Base-by-base conservation (phyloP, 2,888 invertebrate genomes). In the Rhaphigaster nebulosa region DNA sequence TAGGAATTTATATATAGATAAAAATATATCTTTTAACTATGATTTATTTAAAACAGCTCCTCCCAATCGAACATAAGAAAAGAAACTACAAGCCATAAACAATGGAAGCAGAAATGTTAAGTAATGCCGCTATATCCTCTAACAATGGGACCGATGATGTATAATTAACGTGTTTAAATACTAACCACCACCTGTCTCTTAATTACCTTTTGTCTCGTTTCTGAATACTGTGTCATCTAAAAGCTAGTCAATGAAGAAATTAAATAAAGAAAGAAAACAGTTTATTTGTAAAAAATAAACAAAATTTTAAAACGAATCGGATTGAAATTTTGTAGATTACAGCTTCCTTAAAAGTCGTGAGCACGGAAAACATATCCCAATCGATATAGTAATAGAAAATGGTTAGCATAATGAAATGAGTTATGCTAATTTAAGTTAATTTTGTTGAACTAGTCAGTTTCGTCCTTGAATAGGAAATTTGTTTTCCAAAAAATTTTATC, bases 91-190 rank as follows among this genome's bases (percentile, higher is more conserved):
- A 76, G 20, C 20, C 20, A 38, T 76, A 76, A 18, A 76, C 70
- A 76, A 76, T 76, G 23, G 70, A 38, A 38, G 38, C 34, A 20
- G 18, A 34, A 34, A 76, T 38, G 70, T 76, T 76, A 6, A n/a
- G 70, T 38, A 76, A 76, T 29, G 29, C 10, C 26, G 5, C 38
- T 18, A 29, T 76, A 23, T 26, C 38, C 70, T 2, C 34, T 6
- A 38, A 76, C 70, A 76, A 76, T 76, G 70, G 70, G 8, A 76
- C 20, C 70, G 20, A 76, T 76, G 70, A 8, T 38, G 70, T 76
- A 76, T 76, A 76, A 76, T 76, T 76, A 76, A 76, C 20, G 5
- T 76, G 70, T 76, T 76, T 76, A 76, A 76, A 76, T 76, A 76
- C 70, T 76, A 76, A 76, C 70, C 38, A 76, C 38, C 70, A 76